Percentiles rank a stretch among this genome's conserved stretches.
These are phyloP conservation scores for Cynaeus angustus DNA, from an alignment of 2,888 invertebrate genomes.

Conservation along the genomic window DNA sequence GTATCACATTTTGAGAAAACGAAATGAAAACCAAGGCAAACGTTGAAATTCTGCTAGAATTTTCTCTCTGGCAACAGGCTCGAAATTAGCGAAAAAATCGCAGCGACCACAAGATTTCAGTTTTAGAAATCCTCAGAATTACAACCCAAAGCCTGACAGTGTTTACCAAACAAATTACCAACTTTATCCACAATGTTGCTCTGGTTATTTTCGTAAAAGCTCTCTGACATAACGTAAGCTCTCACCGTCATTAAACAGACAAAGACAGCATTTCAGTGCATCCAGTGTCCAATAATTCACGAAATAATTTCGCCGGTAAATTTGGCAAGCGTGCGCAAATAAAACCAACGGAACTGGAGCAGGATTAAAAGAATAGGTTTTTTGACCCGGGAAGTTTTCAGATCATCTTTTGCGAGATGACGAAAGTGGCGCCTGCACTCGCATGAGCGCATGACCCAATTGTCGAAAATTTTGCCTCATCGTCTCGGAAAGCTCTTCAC, in stretches of 20 bases:
- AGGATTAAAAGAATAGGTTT: conserved; percentile 56
- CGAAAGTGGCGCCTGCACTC: conserved; percentile 23
- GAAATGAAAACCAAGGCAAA: background rate
- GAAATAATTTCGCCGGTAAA: conserved; percentile 33
- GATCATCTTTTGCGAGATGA: conserved; percentile 6
- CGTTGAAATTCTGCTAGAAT: conserved; percentile 8
- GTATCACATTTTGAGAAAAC: no score
- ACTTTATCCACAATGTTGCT: no score
- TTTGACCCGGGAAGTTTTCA: conserved; percentile 58
- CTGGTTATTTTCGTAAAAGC: no score
- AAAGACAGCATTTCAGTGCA: background rate
- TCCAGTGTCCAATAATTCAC: conserved; percentile 21
- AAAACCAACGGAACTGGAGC: conserved; percentile 53
- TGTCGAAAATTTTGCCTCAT: background rate
- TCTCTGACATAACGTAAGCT: background rate
- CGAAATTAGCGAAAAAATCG: background rate
- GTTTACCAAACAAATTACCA: no score
- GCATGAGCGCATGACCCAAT: background rate
- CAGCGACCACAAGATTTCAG: background rate
- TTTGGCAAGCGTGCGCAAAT: conserved; percentile 54
- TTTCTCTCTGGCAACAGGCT: background rate
- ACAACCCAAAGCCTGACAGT: no score
- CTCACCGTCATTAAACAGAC: background rate
- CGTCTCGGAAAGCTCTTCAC: background rate
- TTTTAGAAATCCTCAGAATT: background rate